These are phyloP conservation scores for Ardeotis arabs DNA, from an alignment of 2,113 vertebrate genomes.

Conservation along the genomic window DNA sequence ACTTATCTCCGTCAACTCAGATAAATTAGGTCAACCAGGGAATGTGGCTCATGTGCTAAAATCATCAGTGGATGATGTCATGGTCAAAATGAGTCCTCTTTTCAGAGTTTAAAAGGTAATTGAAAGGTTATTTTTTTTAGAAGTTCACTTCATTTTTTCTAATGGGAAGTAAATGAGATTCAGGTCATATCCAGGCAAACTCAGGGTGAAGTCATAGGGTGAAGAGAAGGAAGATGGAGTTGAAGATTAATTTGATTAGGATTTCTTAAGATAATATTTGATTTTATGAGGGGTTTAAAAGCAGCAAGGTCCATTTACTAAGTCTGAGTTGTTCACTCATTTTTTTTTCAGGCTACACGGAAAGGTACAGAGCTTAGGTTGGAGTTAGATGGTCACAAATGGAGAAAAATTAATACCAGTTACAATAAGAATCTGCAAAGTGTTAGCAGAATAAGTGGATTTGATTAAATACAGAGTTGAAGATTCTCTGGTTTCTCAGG, in stretches of 20 bases:
- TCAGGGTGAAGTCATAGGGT: slow-evolving; percentile 73
- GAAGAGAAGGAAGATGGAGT: slow-evolving; percentile 73
- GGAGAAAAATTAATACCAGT: slow-evolving; percentile 59
- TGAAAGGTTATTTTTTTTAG: slow-evolving; percentile 77
- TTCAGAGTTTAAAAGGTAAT: slow-evolving; percentile 80
- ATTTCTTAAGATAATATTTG: slow-evolving; percentile 84
- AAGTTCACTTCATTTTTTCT: slow-evolving; percentile 75
- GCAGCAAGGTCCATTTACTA: slow-evolving; percentile 37
- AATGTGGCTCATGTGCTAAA: slow-evolving; percentile 72
- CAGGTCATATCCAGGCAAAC: slow-evolving; percentile 72
- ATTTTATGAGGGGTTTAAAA: slow-evolving; percentile 73
- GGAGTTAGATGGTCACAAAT: slow-evolving; percentile 17
- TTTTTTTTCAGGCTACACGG: neutral
- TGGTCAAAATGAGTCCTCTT: slow-evolving; percentile 62
- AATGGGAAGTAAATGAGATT: slow-evolving; percentile 73
- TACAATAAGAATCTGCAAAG: slow-evolving; percentile 51
- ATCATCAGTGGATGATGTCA: slow-evolving; percentile 78
- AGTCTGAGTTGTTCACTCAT: slow-evolving; percentile 2
- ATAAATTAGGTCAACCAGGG: slow-evolving; percentile 55
- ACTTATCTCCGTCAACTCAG: slow-evolving; percentile 67
- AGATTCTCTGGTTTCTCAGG: neutral
- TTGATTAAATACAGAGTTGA: slow-evolving; percentile 40
- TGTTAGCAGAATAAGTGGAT: slow-evolving; percentile 26
- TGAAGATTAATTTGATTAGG: slow-evolving; percentile 80
- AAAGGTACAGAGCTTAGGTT: neutral